Percentiles rank a stretch among this genome's conserved stretches.
phyloP scores from a whole-genome alignment of 2,113 vertebrate species.

The Pelodiscus sinensis region DNA sequence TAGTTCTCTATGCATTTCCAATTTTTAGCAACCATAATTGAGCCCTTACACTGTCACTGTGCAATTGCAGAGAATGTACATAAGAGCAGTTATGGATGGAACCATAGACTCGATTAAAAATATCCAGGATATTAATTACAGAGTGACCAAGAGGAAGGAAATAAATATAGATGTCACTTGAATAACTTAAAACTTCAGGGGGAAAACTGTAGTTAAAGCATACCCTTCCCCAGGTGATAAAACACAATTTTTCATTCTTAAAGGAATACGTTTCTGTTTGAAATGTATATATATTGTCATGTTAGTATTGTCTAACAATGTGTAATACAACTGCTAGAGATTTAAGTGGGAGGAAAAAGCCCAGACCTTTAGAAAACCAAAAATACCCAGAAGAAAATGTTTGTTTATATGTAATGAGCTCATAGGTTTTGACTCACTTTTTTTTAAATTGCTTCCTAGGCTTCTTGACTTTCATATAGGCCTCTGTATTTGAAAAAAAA shows the following conservation, averaged over 20 bases:
- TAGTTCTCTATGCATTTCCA: background rate
- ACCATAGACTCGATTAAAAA: background rate
- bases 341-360: background rate
- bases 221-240: background rate
- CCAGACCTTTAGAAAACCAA: constrained; percentile 5
- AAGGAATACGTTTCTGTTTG: background rate
- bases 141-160: background rate
- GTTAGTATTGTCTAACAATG: background rate
- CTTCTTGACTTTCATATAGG: background rate
- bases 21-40: background rate
- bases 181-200: background rate
- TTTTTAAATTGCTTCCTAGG: constrained; percentile 2
- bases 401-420: constrained; percentile 4
- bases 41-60: background rate
- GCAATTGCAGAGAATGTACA: background rate
- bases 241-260: background rate
- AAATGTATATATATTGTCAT: background rate
- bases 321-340: background rate
- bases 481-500: constrained; percentile 5
- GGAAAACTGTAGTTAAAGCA: background rate
- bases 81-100: background rate
- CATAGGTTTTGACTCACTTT: background rate
- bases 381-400: background rate
- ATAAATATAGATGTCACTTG: background rate
- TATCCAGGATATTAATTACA: background rate